phyloP scores from a whole-genome alignment of 1,140 invertebrate genomes.

The Sminthurides bifidus region DNA sequence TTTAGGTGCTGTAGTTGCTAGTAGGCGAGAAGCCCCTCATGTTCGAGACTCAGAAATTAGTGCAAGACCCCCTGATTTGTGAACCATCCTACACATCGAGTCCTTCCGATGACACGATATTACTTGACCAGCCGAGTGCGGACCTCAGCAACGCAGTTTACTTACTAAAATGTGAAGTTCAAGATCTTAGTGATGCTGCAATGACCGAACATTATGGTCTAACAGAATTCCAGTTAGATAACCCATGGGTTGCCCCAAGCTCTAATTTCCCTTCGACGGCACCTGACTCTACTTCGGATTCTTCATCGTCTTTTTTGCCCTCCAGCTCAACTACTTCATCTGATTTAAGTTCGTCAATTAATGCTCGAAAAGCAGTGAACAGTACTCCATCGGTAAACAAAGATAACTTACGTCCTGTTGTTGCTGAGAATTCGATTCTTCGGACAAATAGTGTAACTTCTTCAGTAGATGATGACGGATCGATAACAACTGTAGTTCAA shows the following conservation, averaged over 20 bases:
- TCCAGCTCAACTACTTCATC: too few relatives aligned
- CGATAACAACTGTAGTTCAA: background rate
- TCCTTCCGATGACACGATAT: constrained; percentile 5
- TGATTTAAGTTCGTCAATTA: too few relatives aligned
- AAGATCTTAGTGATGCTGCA: too few relatives aligned
- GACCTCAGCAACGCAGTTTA: constrained; percentile 13
- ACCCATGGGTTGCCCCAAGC: background rate
- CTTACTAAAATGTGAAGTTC: constrained; percentile 1
- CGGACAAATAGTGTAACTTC: too few relatives aligned
- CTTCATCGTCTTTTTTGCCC: background rate
- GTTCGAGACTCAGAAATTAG: constrained; percentile 3
- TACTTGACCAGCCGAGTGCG: constrained; percentile 16
- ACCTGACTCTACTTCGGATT: background rate
- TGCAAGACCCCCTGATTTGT: constrained; percentile 9
- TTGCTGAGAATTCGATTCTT: too few relatives aligned
- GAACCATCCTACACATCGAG: background rate
- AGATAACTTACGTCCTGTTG: too few relatives aligned
- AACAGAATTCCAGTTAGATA: background rate
- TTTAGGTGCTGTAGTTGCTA: constrained; percentile 17
- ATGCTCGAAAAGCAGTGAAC: too few relatives aligned
- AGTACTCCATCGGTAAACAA: too few relatives aligned
- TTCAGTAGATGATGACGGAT: too few relatives aligned
- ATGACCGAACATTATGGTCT: too few relatives aligned
- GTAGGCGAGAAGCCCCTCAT: constrained; percentile 13
- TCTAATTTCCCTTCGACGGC: background rate